Base-by-base conservation (phyloP, 2,113 vertebrate genomes). In the Cromileptes altivelis region DNA sequence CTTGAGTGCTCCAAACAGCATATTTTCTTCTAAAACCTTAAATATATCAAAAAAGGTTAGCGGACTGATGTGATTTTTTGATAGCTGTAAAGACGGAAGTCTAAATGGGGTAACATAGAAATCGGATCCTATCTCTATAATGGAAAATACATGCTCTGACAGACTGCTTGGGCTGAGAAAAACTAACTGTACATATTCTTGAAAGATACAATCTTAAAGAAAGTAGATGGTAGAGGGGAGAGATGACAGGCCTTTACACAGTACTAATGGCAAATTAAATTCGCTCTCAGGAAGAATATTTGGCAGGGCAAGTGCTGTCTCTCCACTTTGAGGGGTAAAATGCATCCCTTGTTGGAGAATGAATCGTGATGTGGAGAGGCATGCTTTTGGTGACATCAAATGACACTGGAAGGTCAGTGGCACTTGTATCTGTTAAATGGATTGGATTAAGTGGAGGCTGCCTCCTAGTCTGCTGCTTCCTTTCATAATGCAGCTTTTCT, bases 81-180 rank as follows among this genome's bases (percentile, higher is more conserved):
- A 98, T 97, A 97, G 95, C 95, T 91, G 93, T 96, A 96, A 97
- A 94, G 97, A 97, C 96, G 95, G 96, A 97, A 97, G 96, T 95
- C 87, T 97, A 97, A 97, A 97, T 97, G 96, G 96, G 95, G 95
- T 96, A 96, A 95, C 89, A 93, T 81, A 91, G 96, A 96, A 97
- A 96, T 96, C 87, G 96, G 97, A 97, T 96, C 95, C 95, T 97
- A 97, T 98, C 97, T 96, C 95, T 96, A 96, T 97, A 97, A 97
- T 97, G 97, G 97, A 97, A 96, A 96, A 95, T 96, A 95, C 96
- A 96, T 96, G 96, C 96, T 95, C 96, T 96, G 92, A 96, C 97
- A 96, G 96, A 96, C 96, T 94, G 95, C 91, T 90, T 84, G 89
- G 82, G 78, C 73, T 78, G 94, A 95, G 96, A 94, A 96, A 95